Evolutionary conservation across 2,113 vertebrate genomes (phyloP).

Genomic region (Cavia porcellus): DNA sequence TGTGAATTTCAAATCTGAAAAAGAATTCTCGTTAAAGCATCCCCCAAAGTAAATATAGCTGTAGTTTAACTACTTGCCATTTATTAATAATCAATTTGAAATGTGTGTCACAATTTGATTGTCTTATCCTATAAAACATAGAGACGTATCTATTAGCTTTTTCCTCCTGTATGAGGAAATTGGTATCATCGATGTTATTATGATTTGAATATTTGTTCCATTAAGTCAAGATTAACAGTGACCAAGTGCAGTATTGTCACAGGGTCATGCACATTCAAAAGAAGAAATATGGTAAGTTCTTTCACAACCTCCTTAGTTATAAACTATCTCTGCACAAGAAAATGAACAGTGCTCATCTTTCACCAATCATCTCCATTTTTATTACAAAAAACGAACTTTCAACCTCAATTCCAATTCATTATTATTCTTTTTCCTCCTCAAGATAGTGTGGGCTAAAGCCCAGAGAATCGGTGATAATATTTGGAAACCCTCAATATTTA

Average conservation of each 20-base stretch:
- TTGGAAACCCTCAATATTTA: slow-evolving; percentile 59
- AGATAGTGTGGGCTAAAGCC: slow-evolving; percentile 28
- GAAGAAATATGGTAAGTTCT: slow-evolving; percentile 38
- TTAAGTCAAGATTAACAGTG: slow-evolving; percentile 71
- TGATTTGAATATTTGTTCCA: slow-evolving; percentile 75
- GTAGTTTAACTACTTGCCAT: slow-evolving; percentile 66
- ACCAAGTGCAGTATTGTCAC: slow-evolving; percentile 64
- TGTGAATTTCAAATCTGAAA: slow-evolving; percentile 79
- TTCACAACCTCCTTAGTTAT: neutral
- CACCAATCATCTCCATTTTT: slow-evolving; percentile 41
- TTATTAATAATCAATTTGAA: slow-evolving; percentile 82
- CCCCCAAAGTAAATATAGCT: slow-evolving; percentile 66
- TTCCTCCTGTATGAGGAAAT: slow-evolving; percentile 84
- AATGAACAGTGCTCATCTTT: slow-evolving; percentile 10
- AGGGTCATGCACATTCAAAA: slow-evolving; percentile 67
- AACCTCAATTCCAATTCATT: slow-evolving; percentile 10
- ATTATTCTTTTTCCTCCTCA: slow-evolving; percentile 64
- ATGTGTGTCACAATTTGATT: slow-evolving; percentile 82
- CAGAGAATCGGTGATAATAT: slow-evolving; percentile 69
- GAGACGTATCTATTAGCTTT: slow-evolving; percentile 82
- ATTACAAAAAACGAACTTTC: slow-evolving; percentile 54
- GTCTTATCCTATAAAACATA: slow-evolving; percentile 83
- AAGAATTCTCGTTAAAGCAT: slow-evolving; percentile 55
- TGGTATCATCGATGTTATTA: slow-evolving; percentile 75
- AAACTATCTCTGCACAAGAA: slow-evolving; percentile 80